Conservation (phyloP, 2,797 vertebrate genomes). For the Selene dorsalis region DNA sequence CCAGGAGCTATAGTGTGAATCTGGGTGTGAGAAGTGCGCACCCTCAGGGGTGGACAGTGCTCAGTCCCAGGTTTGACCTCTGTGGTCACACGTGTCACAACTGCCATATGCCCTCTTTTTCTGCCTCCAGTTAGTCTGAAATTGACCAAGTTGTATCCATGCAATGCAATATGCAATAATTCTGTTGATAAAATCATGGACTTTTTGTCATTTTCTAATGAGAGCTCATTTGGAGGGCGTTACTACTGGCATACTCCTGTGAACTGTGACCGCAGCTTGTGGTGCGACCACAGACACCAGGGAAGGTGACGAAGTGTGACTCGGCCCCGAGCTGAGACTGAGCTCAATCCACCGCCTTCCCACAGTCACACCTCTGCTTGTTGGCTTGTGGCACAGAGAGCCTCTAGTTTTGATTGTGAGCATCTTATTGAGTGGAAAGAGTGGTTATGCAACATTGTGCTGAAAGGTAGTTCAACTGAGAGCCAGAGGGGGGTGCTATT, state of each 20-base stretch:
- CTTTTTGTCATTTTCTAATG: not conserved
- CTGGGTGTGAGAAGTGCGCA: slow-evolving; percentile 50
- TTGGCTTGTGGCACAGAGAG: not conserved
- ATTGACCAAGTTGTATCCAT: not conserved
- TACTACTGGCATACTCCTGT: slow-evolving; percentile 16
- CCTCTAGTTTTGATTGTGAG: not conserved
- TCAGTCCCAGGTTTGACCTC: slow-evolving; percentile 30
- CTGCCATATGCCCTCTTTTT: not conserved
- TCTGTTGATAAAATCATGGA: not conserved
- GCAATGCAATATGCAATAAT: too few species aligned
- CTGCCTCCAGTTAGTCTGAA: not conserved
- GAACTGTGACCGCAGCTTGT: slow-evolving; percentile 49
- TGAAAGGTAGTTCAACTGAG: not conserved
- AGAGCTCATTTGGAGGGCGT: not conserved
- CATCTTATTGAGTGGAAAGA: too few species aligned
- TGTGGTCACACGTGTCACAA: slow-evolving; percentile 5
- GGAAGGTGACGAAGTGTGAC: slow-evolving; percentile 75
- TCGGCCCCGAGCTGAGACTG: slow-evolving; percentile 14
- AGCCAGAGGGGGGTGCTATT: slow-evolving; percentile 27
- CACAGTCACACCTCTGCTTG: slow-evolving; percentile 70
- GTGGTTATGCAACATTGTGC: fast-evolving
- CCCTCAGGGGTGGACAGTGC: slow-evolving; percentile 33
- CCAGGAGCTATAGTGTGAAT: slow-evolving; percentile 61
- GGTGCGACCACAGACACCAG: slow-evolving; percentile 71
- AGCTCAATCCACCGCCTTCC: slow-evolving; percentile 50